These are phyloP conservation scores for Sericinus montela DNA, from an alignment of 2,888 invertebrate genomes.

Conservation along the genomic window DNA sequence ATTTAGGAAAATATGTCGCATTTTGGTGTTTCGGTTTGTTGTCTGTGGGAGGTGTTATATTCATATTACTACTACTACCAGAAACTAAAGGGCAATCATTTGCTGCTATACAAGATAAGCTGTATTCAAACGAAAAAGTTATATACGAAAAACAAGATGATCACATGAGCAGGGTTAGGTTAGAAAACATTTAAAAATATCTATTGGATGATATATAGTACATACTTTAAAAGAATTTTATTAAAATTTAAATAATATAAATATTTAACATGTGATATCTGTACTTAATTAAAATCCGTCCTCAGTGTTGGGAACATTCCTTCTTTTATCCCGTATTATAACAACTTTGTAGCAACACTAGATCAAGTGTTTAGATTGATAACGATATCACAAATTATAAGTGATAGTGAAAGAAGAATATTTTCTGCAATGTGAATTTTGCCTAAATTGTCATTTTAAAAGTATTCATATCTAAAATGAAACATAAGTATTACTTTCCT, in stretches of 20 bases:
- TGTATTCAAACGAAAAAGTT: conserved; percentile 58
- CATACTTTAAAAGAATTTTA: not conserved
- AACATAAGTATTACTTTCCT: too few relatives aligned
- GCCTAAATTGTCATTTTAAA: too few relatives aligned
- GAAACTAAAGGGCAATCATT: conserved; percentile 82
- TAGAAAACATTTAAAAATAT: conserved; percentile 40
- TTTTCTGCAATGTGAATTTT: too few relatives aligned
- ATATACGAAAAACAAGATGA: conserved; percentile 56
- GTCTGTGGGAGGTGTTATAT: conserved; percentile 73
- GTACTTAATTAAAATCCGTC: conserved; percentile 32
- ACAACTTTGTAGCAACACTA: too few relatives aligned
- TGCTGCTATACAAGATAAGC: conserved; percentile 76
- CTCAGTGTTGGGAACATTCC: conserved; percentile 25
- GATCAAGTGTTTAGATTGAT: too few relatives aligned
- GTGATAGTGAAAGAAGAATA: too few relatives aligned
- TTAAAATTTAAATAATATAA: not conserved
- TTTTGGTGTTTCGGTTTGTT: conserved; percentile 77
- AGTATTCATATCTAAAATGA: too few relatives aligned
- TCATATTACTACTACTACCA: conserved; percentile 73
- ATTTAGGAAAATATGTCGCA: conserved; percentile 70
- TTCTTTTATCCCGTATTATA: too few relatives aligned
- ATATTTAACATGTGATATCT: conserved; percentile 11
- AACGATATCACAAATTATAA: too few relatives aligned
- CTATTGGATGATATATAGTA: too few relatives aligned
- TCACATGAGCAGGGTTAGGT: conserved; percentile 52